phyloP scores from a whole-genome alignment of 2,113 vertebrate species.

The Dipodomys spectabilis region DNA sequence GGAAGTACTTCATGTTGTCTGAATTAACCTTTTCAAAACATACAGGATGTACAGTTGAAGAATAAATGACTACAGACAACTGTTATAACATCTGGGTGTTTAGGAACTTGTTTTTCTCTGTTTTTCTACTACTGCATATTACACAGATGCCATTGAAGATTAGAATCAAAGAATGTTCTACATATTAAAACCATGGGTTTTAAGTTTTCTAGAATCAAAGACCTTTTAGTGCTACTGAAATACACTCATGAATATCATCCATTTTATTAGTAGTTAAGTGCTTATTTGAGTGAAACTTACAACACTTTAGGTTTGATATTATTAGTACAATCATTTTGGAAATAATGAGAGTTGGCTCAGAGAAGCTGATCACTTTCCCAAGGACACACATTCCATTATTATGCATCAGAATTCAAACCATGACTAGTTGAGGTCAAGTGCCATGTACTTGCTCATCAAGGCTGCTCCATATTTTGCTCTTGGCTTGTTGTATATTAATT shows the following conservation, averaged over 20 bases:
- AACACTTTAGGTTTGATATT: not conserved
- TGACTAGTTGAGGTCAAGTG: not conserved
- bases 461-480: not conserved
- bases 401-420: conserved; percentile 10
- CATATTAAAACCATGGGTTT: not conserved
- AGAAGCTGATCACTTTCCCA: conserved; percentile 19
- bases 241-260: not conserved
- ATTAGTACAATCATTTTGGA: not conserved
- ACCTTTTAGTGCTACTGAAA: not conserved
- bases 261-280: not conserved
- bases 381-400: conserved; percentile 24
- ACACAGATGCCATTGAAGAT: not conserved
- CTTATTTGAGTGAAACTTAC: not conserved
- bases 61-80: not conserved
- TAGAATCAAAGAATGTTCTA: conserved; percentile 23
- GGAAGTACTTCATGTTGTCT: not conserved
- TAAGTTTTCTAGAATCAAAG: conserved; percentile 10
- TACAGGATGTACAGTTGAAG: not conserved
- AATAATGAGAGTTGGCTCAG: conserved; percentile 17
- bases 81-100: not conserved
- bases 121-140: conserved; percentile 19
- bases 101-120: not conserved
- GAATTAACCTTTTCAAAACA: conserved; percentile 3
- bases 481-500: not conserved
- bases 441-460: not conserved